These are phyloP conservation scores for Callipepla squamata DNA, from an alignment of 2,113 vertebrate genomes.

Conservation along the genomic window DNA sequence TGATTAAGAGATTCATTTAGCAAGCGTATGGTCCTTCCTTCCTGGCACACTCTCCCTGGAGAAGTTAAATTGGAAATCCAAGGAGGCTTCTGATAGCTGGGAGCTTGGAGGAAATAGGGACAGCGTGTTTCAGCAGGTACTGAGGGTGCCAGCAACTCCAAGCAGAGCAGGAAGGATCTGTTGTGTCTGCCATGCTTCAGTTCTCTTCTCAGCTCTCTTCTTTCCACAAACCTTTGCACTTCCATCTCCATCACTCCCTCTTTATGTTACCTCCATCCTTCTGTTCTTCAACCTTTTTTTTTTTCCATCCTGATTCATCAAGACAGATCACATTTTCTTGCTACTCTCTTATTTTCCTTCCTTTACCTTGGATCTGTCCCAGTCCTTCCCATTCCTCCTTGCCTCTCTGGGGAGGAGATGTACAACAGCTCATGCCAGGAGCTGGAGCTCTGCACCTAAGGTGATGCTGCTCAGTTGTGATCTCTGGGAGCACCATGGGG, in stretches of 20 bases:
- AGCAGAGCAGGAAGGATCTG: background rate
- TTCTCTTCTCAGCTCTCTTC: background rate
- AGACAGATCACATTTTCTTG: background rate
- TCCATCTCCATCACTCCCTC: background rate
- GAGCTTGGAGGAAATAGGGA: background rate
- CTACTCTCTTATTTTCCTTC: background rate
- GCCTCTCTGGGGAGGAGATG: too few relatives aligned
- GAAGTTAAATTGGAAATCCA: slow-evolving; percentile 39
- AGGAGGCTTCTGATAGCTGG: slow-evolving; percentile 8
- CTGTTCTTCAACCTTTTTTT: background rate
- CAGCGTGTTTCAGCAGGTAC: background rate
- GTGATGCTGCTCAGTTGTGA: background rate
- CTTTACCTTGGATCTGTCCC: background rate
- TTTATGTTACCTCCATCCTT: background rate
- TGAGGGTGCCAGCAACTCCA: background rate
- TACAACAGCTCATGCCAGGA: background rate
- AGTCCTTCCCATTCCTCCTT: background rate
- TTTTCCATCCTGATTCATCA: background rate
- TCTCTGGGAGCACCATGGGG: background rate
- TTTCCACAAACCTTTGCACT: background rate
- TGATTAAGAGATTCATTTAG: slow-evolving; percentile 41
- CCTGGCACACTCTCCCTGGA: background rate
- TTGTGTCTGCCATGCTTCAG: background rate
- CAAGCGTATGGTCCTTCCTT: background rate
- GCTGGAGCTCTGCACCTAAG: background rate